A percentile compares a stretch with the other conserved stretches of the same genome.
phyloP scores from a whole-genome alignment of 2,797 vertebrate genomes.

The Coluber constrictor region DNA sequence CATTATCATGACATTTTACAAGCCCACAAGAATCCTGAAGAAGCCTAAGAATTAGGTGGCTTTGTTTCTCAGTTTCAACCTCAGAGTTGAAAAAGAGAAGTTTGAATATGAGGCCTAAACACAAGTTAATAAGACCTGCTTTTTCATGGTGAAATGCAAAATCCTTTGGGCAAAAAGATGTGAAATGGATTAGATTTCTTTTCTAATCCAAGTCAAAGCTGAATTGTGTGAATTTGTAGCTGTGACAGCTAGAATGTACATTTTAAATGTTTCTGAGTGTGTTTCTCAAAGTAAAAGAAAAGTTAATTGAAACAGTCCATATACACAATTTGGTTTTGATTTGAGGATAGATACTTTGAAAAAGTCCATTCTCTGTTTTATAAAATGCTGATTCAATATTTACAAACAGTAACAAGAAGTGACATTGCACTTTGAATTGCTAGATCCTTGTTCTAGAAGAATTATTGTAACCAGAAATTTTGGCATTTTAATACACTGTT shows the following conservation, averaged over 20 bases:
- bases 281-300: neutral
- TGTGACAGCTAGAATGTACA: neutral
- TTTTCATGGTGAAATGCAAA: neutral
- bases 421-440: constrained; percentile 48
- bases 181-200: neutral
- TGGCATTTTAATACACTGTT: constrained; percentile 58
- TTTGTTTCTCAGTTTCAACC: neutral
- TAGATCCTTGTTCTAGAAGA: constrained; percentile 49
- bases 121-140: neutral
- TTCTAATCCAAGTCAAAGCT: neutral
- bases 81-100: neutral
- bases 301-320: neutral
- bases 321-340: constrained; percentile 3
- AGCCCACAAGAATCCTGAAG: neutral
- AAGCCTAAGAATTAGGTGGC: neutral
- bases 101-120: neutral
- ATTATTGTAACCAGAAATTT: constrained; percentile 50
- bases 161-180: neutral
- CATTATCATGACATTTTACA: neutral
- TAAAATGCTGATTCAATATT: constrained; percentile 56
- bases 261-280: neutral
- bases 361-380: constrained; percentile 37
- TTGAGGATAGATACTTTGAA: neutral
- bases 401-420: constrained; percentile 55
- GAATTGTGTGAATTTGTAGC: neutral